Evolutionary conservation across 2,888 invertebrate species (phyloP), one percentile per base, ranked within the genome.

Genomic region (Biston betularia): DNA sequence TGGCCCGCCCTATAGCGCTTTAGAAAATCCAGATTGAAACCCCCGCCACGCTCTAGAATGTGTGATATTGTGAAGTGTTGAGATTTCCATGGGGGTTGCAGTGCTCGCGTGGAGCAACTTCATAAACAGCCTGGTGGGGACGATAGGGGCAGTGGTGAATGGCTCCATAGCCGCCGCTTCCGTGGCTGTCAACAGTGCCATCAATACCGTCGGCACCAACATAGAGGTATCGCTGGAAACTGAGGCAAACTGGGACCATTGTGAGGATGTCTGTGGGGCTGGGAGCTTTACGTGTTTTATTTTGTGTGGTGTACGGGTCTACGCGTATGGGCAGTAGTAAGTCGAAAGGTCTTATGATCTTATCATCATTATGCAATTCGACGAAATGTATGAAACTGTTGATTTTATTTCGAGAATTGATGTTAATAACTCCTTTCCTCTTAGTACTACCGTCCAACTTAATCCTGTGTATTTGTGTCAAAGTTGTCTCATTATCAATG

Each of bases 151-250:
- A 46, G 81, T 86, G 34, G 74, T 93, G 68, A 90, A 90, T 71
- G 85, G 89, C 33, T 82, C 88, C 35, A 74, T 90, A 0, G 71
- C 68, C 8, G 77, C 84, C 10, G 75, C 89, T 9, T 88, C 92
- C 6, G 84, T 77, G 0, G 89, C 89, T 0, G 81, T 93, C 45
- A 90, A 93, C 76, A 86, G 85, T 73, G 87, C 88, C 50, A 87
- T 92, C 72, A 89, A 90, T 75, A 92, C 93, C 4, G 14, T 93
- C 49, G 91, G 92, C 82, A 80, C 82, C 61, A 92, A 90, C 73
- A 71, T 93, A 48, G 82, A 93, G 93, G 93, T 93, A 93, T 70
- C 73, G 9, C 50, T n/a, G 33, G 33, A 34, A 6, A 6, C 6
- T 6, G 49, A 7, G 24, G 11, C 4, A 9, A 14, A 5, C 15